Evolutionary conservation across 1,140 invertebrate species (phyloP), one percentile per base, ranked within the genome.

Genomic region (Maconellicoccus hirsutus): DNA sequence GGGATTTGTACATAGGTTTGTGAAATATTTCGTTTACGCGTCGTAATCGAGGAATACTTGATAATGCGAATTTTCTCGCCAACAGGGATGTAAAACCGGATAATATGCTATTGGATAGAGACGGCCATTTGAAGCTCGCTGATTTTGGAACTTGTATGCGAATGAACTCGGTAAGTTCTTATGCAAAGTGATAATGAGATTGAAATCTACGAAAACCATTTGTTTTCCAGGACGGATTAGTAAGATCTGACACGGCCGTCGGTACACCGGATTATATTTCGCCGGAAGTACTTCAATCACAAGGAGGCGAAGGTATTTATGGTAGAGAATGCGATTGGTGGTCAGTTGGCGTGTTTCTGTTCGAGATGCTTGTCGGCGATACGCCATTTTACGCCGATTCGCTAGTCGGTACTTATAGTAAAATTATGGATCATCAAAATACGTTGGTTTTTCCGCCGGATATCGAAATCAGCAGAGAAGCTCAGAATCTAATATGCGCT

Each of bases 141-240:
- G 97, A 99, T 82, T 99, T 99, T 85, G 97, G 97, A 61, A 98
- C 97, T 12, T 98, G 96, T 81, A 98, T 98, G 93, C 87, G 93
- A 77, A 98, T 99, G 94, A 94, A 96, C 76, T 80, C 83, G 75
- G 88, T 89, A 81, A 79, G 22, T 66, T 23, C 1, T 3, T 52
- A 8, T 52, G 10, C 19, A 69, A 8, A 7, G 4, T 22, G 12
- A 23, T 69, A n/a, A n/a, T n/a, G n/a, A n/a, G n/a, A n/a, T n/a
- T n/a, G n/a, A n/a, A n/a, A n/a, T n/a, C n/a, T n/a, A n/a, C n/a
- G n/a, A n/a, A n/a, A n/a, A n/a, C 10, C 4, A 26, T 71, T 71
- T 74, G 72, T 73, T 70, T 74, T 77, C 69, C 73, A 91, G 82
- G 93, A 98, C 82, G 96, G 96, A 0, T 82, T 98, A 74, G 95